Conservation (phyloP, 2,113 vertebrate species). For the Morphnarchus princeps region DNA sequence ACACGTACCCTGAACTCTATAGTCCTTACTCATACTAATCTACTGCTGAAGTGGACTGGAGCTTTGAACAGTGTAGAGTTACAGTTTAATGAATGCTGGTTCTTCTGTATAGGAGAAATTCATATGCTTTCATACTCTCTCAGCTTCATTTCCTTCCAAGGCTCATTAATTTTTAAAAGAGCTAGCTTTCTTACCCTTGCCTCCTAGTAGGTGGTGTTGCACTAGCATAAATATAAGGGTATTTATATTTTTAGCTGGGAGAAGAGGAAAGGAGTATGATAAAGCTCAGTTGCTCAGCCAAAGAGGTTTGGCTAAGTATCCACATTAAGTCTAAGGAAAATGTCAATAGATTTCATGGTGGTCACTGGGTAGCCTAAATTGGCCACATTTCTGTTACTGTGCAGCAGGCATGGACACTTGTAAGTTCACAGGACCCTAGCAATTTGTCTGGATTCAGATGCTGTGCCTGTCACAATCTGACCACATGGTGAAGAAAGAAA, state of each 20-base stretch:
- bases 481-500: background rate
- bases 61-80: constrained; percentile 48
- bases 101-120: constrained; percentile 56
- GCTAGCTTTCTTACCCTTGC: constrained; percentile 55
- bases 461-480: background rate
- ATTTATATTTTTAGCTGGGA: constrained; percentile 41
- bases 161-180: constrained; percentile 68
- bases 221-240: constrained; percentile 41
- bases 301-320: constrained; percentile 45
- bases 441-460: constrained; percentile 3
- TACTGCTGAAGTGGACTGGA: constrained; percentile 25
- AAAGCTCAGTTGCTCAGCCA: constrained; percentile 17
- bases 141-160: constrained; percentile 67
- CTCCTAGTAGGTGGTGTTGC: constrained; percentile 63
- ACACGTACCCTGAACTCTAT: background rate
- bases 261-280: constrained; percentile 41
- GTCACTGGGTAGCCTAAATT: constrained; percentile 13
- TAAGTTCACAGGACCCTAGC: background rate
- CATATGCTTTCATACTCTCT: constrained; percentile 60
- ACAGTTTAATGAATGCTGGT: constrained; percentile 57
- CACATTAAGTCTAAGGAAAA: constrained; percentile 5
- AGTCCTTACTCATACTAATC: constrained; percentile 22
- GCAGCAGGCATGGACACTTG: background rate
- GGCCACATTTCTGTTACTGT: background rate
- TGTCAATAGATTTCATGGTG: background rate